Evolutionary conservation across 1,140 invertebrate species (phyloP).

Genomic region (Hycleus cichorii): DNA sequence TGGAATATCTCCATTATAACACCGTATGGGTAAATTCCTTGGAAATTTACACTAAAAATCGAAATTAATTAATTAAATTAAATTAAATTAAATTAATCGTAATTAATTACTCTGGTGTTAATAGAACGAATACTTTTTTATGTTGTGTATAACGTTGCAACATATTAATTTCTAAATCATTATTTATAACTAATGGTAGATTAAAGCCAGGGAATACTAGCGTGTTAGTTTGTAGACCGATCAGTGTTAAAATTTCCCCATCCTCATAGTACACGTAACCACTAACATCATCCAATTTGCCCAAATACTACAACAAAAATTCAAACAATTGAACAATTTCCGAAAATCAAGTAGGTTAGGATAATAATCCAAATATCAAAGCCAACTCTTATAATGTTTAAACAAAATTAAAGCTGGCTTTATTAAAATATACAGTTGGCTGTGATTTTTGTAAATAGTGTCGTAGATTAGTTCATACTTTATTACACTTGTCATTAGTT

Average conservation of each 20-base stretch:
- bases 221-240: conserved; percentile 36
- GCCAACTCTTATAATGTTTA: too few species aligned
- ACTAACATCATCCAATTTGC: conserved; percentile 36
- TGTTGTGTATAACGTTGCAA: conserved; percentile 29
- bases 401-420: too few species aligned
- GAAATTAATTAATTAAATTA: background rate
- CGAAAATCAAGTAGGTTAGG: too few species aligned
- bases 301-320: conserved; percentile 35
- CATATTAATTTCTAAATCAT: conserved; percentile 24
- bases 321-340: background rate
- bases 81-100: background rate
- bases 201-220: conserved; percentile 40
- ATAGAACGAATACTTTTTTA: conserved; percentile 33
- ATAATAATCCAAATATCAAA: too few species aligned
- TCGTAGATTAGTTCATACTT: too few species aligned
- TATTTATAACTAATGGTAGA: conserved; percentile 35
- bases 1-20: conserved; percentile 40
- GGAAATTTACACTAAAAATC: conserved; percentile 18
- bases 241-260: conserved; percentile 31
- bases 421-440: too few species aligned
- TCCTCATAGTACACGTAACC: conserved; percentile 39
- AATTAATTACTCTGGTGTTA: conserved; percentile 34
- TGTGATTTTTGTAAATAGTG: background rate
- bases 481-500: too few species aligned
- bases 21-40: conserved; percentile 32